Base-by-base conservation (phyloP, 2,113 vertebrate species). In the Rhadina sibilatrix region DNA sequence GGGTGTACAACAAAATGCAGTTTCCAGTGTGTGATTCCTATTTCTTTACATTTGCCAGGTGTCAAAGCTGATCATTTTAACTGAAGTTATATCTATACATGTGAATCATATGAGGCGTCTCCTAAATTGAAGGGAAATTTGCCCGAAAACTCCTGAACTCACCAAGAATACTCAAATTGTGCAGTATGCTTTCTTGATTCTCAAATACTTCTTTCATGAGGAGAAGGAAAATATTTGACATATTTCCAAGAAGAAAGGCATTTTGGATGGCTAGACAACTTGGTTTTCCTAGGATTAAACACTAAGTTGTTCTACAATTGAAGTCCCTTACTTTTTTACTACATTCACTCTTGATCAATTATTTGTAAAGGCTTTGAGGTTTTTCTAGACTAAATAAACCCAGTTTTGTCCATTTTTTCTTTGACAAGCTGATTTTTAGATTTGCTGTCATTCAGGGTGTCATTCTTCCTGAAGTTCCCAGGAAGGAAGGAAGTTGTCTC, bases 271-370 rank as follows among this genome's bases (percentile, higher is more conserved):
- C 12, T 59, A 35, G 50, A 28, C 5, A 64, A 7, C 6, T 64
- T 53, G 9, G 5, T 90, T 89, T 59, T 83, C 49, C 15, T 50
- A 33, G 38, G 6, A 59, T 47, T 18, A 18, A 88, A 82, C 20
- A 10, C 40, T 60, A 71, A 68, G 13, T 33, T 42, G 3, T 44
- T 15, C 56, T 63, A 37, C 10, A 69, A 2, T 64, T 79, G n/a
- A 60, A 54, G 7, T 42, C 8, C 5, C 4, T 74, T 21, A 23
- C 4, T 40, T 76, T 63, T 57, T 74, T 61, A 13, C 25, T 31
- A 1, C 0, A 0, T 40, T 89, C 4, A 1, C 57, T 70, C 28
- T 40, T 31, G 4, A 91, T 38, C 13, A 77, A 38, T 16, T 4
- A 72, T 72, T 89, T 86, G 5, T 40, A 61, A 40, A 47, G 30